Evolutionary conservation across 2,888 invertebrate species (phyloP).

Genomic region (Dorcus hopei): DNA sequence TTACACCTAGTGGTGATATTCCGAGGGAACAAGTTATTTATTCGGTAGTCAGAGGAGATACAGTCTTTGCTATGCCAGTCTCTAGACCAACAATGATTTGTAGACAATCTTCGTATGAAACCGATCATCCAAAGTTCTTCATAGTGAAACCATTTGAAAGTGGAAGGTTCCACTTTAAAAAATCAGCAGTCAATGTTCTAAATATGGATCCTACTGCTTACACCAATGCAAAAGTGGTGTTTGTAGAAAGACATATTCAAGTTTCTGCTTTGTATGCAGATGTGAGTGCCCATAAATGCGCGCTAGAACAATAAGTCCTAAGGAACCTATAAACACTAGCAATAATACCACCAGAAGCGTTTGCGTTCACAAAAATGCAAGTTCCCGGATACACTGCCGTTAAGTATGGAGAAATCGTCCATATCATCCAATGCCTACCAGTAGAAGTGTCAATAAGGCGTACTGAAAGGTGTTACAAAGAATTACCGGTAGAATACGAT

Average conservation of each 20-base stretch:
- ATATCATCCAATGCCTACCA: too few relatives aligned
- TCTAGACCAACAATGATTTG: too few relatives aligned
- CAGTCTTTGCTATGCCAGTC: too few relatives aligned
- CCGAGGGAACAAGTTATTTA: not conserved
- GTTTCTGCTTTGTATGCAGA: constrained; percentile 9
- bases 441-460: too few relatives aligned
- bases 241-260: constrained; percentile 12
- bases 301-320: constrained; percentile 11
- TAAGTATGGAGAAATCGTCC: constrained; percentile 15
- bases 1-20: constrained; percentile 1
- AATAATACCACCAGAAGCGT: constrained; percentile 12
- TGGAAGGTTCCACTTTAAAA: constrained; percentile 1
- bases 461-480: too few relatives aligned
- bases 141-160: constrained; percentile 6
- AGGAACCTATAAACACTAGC: constrained; percentile 17
- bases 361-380: constrained; percentile 17
- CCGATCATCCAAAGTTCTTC: too few relatives aligned
- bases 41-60: too few relatives aligned
- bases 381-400: constrained; percentile 17
- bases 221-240: too few relatives aligned
- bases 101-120: too few relatives aligned
- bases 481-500: too few relatives aligned
- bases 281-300: constrained; percentile 11
- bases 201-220: constrained; percentile 17
- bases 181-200: not conserved